phyloP scores from a whole-genome alignment of 2,113 vertebrate genomes.

The Engystomops pustulosus region DNA sequence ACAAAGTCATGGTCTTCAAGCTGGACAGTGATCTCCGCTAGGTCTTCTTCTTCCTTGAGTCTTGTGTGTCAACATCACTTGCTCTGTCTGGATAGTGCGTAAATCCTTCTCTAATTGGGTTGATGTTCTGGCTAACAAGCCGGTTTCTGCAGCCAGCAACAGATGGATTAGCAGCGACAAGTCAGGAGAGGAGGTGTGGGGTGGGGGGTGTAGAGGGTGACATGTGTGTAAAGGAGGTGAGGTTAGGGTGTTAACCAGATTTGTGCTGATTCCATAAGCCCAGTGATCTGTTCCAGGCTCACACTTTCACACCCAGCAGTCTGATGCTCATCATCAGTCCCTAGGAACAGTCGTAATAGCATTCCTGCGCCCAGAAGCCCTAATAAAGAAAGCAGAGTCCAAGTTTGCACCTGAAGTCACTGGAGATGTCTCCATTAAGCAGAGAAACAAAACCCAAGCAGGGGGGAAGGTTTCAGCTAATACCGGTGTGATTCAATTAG shows the following conservation, averaged over 20 bases:
- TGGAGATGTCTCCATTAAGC: conserved; percentile 6
- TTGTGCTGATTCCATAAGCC: conserved; percentile 53
- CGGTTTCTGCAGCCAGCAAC: conserved; percentile 53
- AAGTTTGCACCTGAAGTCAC: conserved; percentile 28
- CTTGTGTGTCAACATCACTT: conserved; percentile 18
- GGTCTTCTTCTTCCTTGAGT: conserved; percentile 24
- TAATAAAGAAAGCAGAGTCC: conserved; percentile 7
- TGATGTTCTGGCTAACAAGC: conserved; percentile 59
- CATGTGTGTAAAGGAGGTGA: conserved; percentile 32
- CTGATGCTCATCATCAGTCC: conserved; percentile 27
- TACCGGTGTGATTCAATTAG: conserved; percentile 57
- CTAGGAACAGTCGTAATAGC: background rate
- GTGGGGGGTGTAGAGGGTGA: background rate
- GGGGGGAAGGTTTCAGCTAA: conserved; percentile 30
- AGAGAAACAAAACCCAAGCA: conserved; percentile 39
- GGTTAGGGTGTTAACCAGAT: conserved; percentile 55
- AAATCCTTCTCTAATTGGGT: conserved; percentile 57
- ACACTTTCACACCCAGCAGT: conserved; percentile 42
- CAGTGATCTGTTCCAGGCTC: conserved; percentile 43
- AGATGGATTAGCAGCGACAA: conserved; percentile 51
- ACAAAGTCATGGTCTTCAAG: background rate
- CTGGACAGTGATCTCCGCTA: background rate
- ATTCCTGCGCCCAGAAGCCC: conserved; percentile 14
- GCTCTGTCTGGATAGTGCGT: conserved; percentile 37
- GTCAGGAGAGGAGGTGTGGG: conserved; percentile 18